Evolutionary conservation across 2,888 invertebrate species (phyloP).

Genomic region (Argyra leucocephala): DNA sequence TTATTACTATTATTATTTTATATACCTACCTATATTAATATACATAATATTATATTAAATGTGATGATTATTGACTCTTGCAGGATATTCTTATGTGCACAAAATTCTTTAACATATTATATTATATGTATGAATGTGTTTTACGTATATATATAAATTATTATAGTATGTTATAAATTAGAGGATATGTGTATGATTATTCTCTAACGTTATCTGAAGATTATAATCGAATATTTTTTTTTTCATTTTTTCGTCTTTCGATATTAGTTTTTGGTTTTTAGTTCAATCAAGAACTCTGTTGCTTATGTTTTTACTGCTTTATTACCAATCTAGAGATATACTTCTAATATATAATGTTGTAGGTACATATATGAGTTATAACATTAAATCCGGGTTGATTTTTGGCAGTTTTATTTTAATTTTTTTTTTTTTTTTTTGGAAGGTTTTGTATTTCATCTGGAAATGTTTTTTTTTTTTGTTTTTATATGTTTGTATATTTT

Average conservation of each 20-base stretch:
- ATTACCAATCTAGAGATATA: background rate
- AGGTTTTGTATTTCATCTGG: background rate
- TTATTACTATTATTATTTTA: background rate
- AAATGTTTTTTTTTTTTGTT: background rate
- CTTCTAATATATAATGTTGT: background rate
- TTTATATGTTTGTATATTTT: background rate
- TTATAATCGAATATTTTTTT: no score
- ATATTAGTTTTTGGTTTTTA: background rate
- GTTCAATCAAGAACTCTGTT: no score
- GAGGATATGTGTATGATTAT: no score
- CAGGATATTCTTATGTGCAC: background rate
- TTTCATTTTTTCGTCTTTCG: background rate
- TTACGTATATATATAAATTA: no score
- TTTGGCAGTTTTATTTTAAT: background rate
- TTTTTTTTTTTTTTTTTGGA: background rate
- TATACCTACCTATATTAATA: background rate
- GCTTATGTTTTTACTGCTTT: slow-evolving; percentile 3
- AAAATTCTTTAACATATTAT: no score
- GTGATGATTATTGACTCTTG: background rate
- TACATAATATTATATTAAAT: background rate
- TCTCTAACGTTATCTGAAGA: no score
- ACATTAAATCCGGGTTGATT: background rate
- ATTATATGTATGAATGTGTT: no score
- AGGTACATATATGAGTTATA: background rate
- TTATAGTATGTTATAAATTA: no score